Base-by-base conservation (phyloP, 2,888 invertebrate genomes). In the Lomographa bimaculata region DNA sequence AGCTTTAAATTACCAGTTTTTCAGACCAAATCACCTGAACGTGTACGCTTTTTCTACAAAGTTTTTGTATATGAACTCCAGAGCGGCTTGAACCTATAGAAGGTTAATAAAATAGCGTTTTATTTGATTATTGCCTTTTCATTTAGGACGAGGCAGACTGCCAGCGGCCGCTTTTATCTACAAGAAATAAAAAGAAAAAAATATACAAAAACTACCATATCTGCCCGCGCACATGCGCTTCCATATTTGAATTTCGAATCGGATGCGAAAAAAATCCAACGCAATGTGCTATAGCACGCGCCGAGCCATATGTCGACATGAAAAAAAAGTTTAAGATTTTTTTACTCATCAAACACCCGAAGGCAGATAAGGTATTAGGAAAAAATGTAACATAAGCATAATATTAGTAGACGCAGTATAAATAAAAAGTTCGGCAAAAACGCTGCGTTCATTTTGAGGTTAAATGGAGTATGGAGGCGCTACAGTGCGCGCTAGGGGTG, bases 301-400 rank as follows among this genome's bases (percentile, higher is more conserved):
- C 83, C 69, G 57, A 67, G 68, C 77, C 85, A 85, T 85, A 80
- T 84, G 85, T 54, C 54, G 47, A 53, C 35, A 54, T 24, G 14
- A 70, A 67, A 79, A 80, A 83, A 80, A 75, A 58, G 53, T 39
- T 67, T 75, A 75, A 58, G 53, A 38, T 67, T 75, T 81, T 81
- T 79, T 80, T 75, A 71, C 60, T 73, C 79, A 84, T 81, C 79
- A 80, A 76, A 81, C 80, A 78, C 76, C 71, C 70, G 59, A 50
- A 61, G 62, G 63, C 60, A 80, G 84, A 83, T 84, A 24, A 80
- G 76, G 71, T 71, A 69, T 65, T 56, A 55, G 64, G 33, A 84
- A 84, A 86, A 86, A 84, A 79, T 73, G 79, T 79, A 83, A 85
- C 84, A 85, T 85, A 85, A 84, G 86, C 84, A 84, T 84, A 84